A percentile compares a stretch with the other conserved stretches of the same genome.
These are phyloP conservation scores for Pogona vitticeps DNA, from an alignment of 2,113 vertebrate species.

Conservation along the genomic window DNA sequence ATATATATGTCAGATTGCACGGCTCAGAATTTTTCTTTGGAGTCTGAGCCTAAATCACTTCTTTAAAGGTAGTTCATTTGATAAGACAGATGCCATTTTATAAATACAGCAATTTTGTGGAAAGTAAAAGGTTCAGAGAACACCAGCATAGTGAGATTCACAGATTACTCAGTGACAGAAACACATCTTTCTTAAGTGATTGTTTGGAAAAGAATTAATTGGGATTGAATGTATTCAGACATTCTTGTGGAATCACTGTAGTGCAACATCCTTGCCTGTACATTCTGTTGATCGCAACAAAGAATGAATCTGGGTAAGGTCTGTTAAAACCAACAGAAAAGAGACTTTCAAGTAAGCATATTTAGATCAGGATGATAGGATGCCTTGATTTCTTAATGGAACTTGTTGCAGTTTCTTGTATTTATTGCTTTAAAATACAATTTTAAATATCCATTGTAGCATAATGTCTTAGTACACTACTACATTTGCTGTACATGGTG, in stretches of 20 bases:
- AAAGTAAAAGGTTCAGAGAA: neutral
- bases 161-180: neutral
- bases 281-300: neutral
- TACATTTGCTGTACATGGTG: neutral
- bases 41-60: neutral
- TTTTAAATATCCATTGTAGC: neutral
- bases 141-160: neutral
- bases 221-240: neutral
- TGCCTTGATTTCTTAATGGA: neutral
- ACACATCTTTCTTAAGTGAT: neutral
- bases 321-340: neutral
- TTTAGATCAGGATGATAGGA: neutral
- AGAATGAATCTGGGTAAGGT: neutral
- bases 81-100: neutral
- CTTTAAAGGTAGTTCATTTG: neutral
- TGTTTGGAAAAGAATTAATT: neutral
- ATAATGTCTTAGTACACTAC: neutral
- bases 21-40: neutral
- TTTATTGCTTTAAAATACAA: neutral
- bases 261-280: neutral
- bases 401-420: neutral
- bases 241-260: neutral
- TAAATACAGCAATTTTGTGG: neutral
- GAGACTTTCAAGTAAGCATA: neutral
- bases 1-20: constrained; percentile 24